phyloP scores from a whole-genome alignment of 2,113 vertebrate genomes.

The Oophaga pumilio region DNA sequence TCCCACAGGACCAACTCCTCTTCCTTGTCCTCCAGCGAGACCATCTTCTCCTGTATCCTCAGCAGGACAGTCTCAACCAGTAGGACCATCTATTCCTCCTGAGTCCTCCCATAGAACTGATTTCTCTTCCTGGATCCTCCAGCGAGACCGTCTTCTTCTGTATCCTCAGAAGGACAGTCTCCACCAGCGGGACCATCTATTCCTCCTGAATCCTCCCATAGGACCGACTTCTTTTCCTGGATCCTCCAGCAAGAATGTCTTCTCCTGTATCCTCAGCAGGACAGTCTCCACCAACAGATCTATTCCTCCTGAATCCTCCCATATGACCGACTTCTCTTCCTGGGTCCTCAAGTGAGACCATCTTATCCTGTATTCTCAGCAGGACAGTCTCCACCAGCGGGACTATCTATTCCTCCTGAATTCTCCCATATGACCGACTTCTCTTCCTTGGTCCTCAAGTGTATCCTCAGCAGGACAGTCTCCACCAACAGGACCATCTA shows the following conservation, averaged over 20 bases:
- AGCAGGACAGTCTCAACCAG: neutral
- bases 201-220: neutral
- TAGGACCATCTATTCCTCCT: neutral
- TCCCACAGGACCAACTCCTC: neutral
- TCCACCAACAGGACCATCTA: neutral
- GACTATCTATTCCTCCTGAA: neutral
- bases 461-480: neutral
- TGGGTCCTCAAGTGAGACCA: neutral
- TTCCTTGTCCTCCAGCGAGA: neutral
- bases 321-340: too few relatives aligned
- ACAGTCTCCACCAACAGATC: neutral
- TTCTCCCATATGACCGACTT: neutral
- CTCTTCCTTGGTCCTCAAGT: neutral
- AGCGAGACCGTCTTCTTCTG: neutral
- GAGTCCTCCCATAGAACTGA: accelerated
- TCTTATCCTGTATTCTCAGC: neutral
- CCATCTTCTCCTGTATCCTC: neutral
- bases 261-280: neutral
- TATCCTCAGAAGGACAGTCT: neutral
- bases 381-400: neutral
- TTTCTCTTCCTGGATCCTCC: neutral
- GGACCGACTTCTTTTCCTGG: neutral
- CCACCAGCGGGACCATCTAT: neutral
- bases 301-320: neutral
- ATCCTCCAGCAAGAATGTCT: neutral